Evolutionary conservation across 2,113 vertebrate species (phyloP).

Genomic region (Gambusia affinis): DNA sequence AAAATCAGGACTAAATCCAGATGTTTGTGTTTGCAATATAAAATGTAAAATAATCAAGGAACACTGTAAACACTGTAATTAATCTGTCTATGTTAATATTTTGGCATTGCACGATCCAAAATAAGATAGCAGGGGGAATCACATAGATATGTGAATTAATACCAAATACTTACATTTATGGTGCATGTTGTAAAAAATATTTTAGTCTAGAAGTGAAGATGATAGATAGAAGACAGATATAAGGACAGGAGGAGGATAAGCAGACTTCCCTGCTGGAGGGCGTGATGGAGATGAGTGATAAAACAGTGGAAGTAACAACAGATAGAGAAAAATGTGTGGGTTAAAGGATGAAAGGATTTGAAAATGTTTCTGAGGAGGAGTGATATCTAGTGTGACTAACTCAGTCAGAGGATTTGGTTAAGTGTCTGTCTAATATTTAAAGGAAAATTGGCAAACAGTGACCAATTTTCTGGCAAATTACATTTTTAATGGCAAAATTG

Average conservation of each 20-base stretch:
- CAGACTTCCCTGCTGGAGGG: slow-evolving; percentile 13
- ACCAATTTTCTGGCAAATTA: neutral
- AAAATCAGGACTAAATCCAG: neutral
- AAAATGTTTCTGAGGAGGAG: neutral
- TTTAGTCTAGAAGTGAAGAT: slow-evolving; percentile 16
- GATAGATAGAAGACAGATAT: slow-evolving; percentile 28
- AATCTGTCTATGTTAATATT: slow-evolving; percentile 63
- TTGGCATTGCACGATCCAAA: slow-evolving; percentile 52
- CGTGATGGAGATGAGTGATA: slow-evolving; percentile 19
- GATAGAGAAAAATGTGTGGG: slow-evolving; percentile 1
- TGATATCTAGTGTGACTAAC: neutral
- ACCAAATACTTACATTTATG: neutral
- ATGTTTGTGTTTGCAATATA: too few relatives aligned
- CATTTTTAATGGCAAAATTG: neutral
- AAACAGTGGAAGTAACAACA: slow-evolving; percentile 8
- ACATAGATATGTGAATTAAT: slow-evolving; percentile 43
- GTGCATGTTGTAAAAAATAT: slow-evolving; percentile 24
- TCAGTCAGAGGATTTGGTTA: neutral
- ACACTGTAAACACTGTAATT: slow-evolving; percentile 45
- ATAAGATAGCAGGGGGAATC: slow-evolving; percentile 56
- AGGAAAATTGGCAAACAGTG: neutral
- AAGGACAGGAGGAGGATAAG: slow-evolving; percentile 43
- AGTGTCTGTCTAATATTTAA: slow-evolving; percentile 1
- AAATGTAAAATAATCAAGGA: too few relatives aligned
- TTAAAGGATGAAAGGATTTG: slow-evolving; percentile 16